These are phyloP conservation scores for Aricia agestis DNA, from an alignment of 1,140 invertebrate genomes.

Conservation along the genomic window DNA sequence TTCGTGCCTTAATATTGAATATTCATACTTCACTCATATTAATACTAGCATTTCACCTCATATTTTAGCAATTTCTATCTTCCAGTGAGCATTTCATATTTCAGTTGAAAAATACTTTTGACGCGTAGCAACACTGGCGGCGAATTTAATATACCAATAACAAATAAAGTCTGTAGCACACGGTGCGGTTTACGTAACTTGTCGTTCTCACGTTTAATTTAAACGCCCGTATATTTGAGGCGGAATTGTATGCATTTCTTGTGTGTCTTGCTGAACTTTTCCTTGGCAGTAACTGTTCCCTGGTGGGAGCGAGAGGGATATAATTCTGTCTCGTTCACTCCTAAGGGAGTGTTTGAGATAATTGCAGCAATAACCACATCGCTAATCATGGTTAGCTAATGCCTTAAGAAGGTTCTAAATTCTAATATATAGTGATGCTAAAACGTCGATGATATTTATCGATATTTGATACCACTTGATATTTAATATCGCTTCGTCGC, in stretches of 20 bases:
- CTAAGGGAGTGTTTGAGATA: background rate
- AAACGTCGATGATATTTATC: background rate
- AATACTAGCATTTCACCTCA: too few relatives aligned
- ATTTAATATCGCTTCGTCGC: background rate
- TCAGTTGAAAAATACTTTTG: too few relatives aligned
- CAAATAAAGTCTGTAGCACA: background rate
- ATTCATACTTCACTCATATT: too few relatives aligned
- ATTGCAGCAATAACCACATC: background rate
- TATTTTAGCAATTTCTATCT: too few relatives aligned
- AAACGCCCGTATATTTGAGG: conserved; percentile 9
- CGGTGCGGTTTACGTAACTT: background rate
- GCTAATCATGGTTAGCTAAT: conserved; percentile 1
- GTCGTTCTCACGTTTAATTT: conserved; percentile 11
- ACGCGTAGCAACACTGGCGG: too few relatives aligned
- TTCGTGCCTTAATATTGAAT: too few relatives aligned
- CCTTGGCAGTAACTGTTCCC: background rate
- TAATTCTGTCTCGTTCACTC: background rate
- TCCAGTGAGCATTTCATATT: too few relatives aligned
- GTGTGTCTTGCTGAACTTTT: background rate
- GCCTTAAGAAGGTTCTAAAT: background rate
- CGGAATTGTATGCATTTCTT: conserved; percentile 11
- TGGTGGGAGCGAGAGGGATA: background rate
- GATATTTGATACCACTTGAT: background rate
- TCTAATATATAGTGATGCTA: background rate
- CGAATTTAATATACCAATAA: conserved; percentile 4